phyloP scores from a whole-genome alignment of 2,888 invertebrate genomes.

The Polymixis lichenea region DNA sequence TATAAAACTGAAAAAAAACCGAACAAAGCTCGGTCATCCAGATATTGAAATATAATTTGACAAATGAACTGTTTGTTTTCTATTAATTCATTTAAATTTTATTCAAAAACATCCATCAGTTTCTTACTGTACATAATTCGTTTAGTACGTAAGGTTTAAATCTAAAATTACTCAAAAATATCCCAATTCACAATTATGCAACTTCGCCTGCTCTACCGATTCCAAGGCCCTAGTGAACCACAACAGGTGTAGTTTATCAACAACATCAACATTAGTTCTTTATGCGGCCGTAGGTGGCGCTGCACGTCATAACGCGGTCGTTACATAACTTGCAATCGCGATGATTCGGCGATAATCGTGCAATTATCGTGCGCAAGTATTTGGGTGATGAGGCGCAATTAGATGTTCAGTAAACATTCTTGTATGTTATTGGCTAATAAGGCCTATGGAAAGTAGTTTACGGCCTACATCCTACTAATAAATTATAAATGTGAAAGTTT shows the following conservation, averaged over 20 bases:
- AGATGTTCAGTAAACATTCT: conserved; percentile 31
- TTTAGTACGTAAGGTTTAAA: too few relatives aligned
- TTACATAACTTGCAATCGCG: conserved; percentile 48
- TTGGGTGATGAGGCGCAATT: conserved; percentile 22
- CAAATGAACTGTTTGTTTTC: too few relatives aligned
- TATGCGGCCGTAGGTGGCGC: conserved; percentile 41
- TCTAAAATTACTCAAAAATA: too few relatives aligned
- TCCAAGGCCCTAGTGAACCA: conserved; percentile 55
- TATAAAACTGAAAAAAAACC: too few relatives aligned
- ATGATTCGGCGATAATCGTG: conserved; percentile 35
- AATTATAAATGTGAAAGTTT: too few relatives aligned
- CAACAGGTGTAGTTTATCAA: conserved; percentile 76
- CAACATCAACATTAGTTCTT: conserved; percentile 66
- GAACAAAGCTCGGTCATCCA: too few relatives aligned
- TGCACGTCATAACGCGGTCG: conserved; percentile 31
- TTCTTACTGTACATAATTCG: too few relatives aligned
- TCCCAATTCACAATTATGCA: too few relatives aligned
- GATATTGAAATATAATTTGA: too few relatives aligned
- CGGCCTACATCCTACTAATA: conserved; percentile 11
- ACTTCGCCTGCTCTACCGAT: conserved; percentile 61
- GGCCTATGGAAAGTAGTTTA: conserved; percentile 22
- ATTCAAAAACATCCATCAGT: too few relatives aligned
- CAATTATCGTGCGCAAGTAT: conserved; percentile 35
- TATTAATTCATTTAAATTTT: too few relatives aligned
- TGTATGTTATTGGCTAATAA: conserved; percentile 21